Conservation (phyloP, 2,113 vertebrate genomes). For the Probosciger aterrimus region DNA sequence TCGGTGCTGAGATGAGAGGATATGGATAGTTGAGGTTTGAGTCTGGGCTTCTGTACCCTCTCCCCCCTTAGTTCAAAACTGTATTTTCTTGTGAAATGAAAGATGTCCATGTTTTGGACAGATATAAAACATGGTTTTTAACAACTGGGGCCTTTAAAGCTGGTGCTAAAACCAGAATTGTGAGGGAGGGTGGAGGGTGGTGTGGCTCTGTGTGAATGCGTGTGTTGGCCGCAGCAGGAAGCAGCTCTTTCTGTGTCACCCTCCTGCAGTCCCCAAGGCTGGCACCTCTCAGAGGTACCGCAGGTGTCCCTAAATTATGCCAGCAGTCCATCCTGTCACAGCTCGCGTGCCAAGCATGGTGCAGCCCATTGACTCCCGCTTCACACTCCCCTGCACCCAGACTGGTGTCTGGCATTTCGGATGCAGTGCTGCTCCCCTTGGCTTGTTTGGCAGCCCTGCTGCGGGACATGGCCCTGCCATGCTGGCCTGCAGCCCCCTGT, state of each 20-base stretch:
- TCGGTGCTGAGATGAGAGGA: not conserved
- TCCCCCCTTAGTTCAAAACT: not conserved
- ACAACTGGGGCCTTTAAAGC: not conserved
- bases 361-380: not conserved
- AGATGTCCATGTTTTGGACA: not conserved
- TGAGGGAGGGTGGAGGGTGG: not conserved
- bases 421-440: not conserved
- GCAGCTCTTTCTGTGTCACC: not conserved
- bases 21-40: not conserved
- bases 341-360: fast-evolving
- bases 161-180: not conserved
- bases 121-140: not conserved
- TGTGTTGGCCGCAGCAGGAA: fast-evolving
- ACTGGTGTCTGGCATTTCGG: fast-evolving
- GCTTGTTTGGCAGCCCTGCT: not conserved
- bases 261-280: not conserved
- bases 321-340: not conserved
- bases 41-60: not conserved
- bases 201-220: not conserved
- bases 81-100: not conserved
- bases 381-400: not conserved
- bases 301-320: not conserved
- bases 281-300: not conserved
- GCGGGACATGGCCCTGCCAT: fast-evolving
- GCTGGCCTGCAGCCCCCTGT: not conserved